Percentiles rank a stretch among this genome's conserved stretches.
These are phyloP conservation scores for Apteryx mantelli DNA, from an alignment of 2,113 vertebrate genomes.

Conservation along the genomic window DNA sequence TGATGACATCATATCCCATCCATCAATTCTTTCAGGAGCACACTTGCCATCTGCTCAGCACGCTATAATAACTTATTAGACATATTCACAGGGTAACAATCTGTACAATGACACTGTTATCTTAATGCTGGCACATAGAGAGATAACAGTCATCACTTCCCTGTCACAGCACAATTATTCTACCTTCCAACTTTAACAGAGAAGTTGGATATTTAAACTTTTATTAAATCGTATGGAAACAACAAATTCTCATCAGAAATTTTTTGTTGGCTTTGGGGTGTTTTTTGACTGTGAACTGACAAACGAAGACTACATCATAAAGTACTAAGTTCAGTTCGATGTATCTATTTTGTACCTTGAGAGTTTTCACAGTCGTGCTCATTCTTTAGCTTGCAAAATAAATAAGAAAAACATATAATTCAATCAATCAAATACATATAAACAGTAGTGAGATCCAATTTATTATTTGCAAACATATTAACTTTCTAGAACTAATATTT, in stretches of 20 bases:
- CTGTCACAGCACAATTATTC: constrained; percentile 59
- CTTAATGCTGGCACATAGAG: constrained; percentile 79
- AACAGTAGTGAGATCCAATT: neutral
- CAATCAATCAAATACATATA: neutral
- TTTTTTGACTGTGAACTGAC: neutral
- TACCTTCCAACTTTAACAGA: constrained; percentile 43
- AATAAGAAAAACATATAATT: neutral
- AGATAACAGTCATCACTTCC: constrained; percentile 68
- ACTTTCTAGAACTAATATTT: constrained; percentile 4
- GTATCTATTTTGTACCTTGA: neutral
- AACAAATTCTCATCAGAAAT: neutral
- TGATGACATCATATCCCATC: constrained; percentile 98
- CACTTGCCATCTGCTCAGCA: constrained; percentile 92
- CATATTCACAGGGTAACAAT: constrained; percentile 84
- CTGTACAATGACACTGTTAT: constrained; percentile 81
- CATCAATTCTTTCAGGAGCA: constrained; percentile 87
- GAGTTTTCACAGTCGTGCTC: neutral
- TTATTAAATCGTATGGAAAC: constrained; percentile 2
- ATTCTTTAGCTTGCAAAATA: neutral
- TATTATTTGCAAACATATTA: neutral
- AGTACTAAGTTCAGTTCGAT: neutral
- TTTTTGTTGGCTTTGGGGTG: neutral
- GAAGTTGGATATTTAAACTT: constrained; percentile 47
- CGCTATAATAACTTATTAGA: constrained; percentile 85
- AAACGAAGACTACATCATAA: neutral